Percentiles rank a stretch among this genome's conserved stretches.
phyloP scores from a whole-genome alignment of 2,113 vertebrate species.

The Mormyrus iriodes region DNA sequence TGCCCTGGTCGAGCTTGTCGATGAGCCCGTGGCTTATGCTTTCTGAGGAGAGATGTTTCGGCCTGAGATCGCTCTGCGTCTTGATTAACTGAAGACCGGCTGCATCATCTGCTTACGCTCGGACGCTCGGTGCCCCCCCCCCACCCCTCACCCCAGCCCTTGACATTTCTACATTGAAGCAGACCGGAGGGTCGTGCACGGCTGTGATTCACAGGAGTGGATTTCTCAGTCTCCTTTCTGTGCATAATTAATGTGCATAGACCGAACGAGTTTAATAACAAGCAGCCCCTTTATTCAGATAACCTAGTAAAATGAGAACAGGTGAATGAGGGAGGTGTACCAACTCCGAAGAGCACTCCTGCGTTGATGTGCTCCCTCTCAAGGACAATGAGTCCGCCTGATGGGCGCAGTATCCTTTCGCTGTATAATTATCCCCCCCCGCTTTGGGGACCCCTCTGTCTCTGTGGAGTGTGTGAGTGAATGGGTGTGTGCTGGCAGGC shows the following conservation, averaged over 20 bases:
- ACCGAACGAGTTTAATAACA: neutral
- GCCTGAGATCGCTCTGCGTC: neutral
- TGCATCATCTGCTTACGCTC: neutral
- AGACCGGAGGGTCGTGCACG: neutral
- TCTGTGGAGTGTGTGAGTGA: neutral
- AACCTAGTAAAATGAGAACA: neutral
- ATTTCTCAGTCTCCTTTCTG: neutral
- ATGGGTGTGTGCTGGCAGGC: neutral
- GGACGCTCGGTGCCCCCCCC: too few species aligned
- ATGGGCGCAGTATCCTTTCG: neutral
- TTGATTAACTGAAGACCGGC: neutral
- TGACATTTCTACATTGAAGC: constrained; percentile 4
- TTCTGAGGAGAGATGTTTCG: neutral
- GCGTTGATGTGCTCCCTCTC: neutral
- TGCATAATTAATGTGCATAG: neutral
- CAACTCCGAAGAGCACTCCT: neutral
- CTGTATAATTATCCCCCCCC: neutral
- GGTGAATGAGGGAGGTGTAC: neutral
- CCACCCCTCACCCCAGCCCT: neutral
- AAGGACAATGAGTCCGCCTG: neutral
- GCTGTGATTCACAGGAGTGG: neutral
- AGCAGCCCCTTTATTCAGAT: neutral
- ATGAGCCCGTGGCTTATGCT: neutral
- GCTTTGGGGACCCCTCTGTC: neutral
- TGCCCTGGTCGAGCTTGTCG: neutral